Conservation (phyloP, 1,140 invertebrate genomes). For the Tribolium madens region DNA sequence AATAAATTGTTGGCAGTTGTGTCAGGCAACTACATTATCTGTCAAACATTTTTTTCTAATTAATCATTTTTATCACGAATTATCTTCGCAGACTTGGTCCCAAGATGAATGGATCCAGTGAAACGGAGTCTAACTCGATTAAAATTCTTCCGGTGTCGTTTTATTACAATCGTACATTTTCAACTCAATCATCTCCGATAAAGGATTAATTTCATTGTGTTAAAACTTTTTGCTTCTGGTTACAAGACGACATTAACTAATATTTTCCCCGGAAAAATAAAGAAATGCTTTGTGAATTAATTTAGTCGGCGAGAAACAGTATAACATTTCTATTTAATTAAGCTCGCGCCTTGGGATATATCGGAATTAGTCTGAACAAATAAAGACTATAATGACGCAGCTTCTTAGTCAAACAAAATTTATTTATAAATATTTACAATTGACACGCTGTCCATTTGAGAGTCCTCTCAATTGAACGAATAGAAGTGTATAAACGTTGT, state of each 20-base stretch:
- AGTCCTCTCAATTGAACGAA: not conserved
- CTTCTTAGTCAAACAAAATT: not conserved
- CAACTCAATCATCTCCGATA: slow-evolving; percentile 16
- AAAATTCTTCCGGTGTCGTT: slow-evolving; percentile 20
- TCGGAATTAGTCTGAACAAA: not conserved
- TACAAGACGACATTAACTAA: slow-evolving; percentile 5
- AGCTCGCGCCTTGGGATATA: not conserved
- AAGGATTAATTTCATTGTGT: slow-evolving; percentile 28
- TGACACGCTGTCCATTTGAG: not conserved
- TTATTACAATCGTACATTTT: slow-evolving; percentile 30
- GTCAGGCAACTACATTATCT: slow-evolving; percentile 14
- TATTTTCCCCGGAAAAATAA: not conserved
- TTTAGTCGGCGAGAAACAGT: not conserved
- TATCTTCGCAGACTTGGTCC: slow-evolving; percentile 8
- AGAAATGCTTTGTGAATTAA: not conserved
- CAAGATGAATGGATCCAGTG: slow-evolving; percentile 8
- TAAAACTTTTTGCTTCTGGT: not conserved
- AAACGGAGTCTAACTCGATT: slow-evolving; percentile 13
- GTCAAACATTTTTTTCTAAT: slow-evolving; percentile 14
- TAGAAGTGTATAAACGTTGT: not conserved
- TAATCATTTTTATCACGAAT: slow-evolving; percentile 36
- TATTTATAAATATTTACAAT: not conserved
- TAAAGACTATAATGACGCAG: not conserved
- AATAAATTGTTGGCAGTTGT: slow-evolving; percentile 32
- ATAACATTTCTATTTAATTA: not conserved